Conservation (phyloP, 2,113 vertebrate species). For the Oreochromis aureus region DNA sequence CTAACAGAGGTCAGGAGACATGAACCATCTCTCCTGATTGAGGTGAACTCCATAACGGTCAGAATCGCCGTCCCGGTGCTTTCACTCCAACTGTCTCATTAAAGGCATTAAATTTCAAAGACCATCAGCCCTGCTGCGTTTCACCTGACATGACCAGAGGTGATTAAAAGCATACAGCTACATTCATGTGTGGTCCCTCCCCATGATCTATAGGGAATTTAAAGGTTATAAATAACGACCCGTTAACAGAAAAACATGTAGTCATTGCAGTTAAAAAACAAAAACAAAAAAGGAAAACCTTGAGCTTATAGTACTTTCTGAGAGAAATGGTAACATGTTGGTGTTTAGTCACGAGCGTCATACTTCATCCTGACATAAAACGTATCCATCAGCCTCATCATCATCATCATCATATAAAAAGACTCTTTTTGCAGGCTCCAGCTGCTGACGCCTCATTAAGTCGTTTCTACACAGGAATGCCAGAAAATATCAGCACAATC, state of each 20-base stretch:
- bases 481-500: background rate
- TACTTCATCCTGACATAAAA: background rate
- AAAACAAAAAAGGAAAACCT: background rate
- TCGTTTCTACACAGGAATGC: background rate
- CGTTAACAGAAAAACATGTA: background rate
- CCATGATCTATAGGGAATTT: background rate
- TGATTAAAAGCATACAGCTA: background rate
- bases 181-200: slow-evolving; percentile 3
- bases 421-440: background rate
- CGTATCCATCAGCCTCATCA: background rate
- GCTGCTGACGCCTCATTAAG: background rate
- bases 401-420: background rate
- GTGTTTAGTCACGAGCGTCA: background rate
- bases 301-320: background rate
- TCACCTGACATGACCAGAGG: background rate
- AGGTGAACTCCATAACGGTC: background rate
- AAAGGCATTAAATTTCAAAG: background rate
- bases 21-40: background rate
- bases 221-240: background rate
- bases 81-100: background rate
- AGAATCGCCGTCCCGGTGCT: background rate
- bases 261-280: background rate
- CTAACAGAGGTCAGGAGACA: background rate
- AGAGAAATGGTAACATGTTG: background rate
- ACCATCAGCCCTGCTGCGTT: background rate